Conservation (phyloP, 2,888 invertebrate species). For the Neocrepidodera transversa region DNA sequence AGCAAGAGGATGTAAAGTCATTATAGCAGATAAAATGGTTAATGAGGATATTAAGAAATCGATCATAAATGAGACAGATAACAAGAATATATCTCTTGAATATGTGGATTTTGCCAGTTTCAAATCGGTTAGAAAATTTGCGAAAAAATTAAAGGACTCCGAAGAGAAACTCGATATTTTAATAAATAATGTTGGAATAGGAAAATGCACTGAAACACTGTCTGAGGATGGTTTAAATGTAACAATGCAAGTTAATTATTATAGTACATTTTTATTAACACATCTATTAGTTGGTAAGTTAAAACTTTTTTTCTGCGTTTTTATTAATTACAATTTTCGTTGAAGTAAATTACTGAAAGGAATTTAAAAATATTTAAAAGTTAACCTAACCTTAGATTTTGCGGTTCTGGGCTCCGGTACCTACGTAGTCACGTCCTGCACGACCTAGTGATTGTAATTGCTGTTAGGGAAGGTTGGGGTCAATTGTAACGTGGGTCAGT, state of each 20-base stretch:
- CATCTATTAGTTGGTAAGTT: conserved; percentile 65
- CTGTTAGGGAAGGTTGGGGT: too few relatives aligned
- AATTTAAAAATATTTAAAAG: too few relatives aligned
- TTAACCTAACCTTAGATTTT: too few relatives aligned
- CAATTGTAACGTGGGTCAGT: too few relatives aligned
- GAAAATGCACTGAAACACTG: conserved; percentile 60
- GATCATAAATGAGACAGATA: conserved; percentile 51
- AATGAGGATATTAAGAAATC: conserved; percentile 44
- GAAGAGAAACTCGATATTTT: conserved; percentile 67
- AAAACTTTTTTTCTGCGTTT: too few relatives aligned
- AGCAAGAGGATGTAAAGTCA: conserved; percentile 62
- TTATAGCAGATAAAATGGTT: conserved; percentile 60
- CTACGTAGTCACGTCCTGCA: too few relatives aligned
- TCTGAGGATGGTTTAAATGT: conserved; percentile 65
- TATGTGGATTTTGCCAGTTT: conserved; percentile 65
- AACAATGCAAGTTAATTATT: too few relatives aligned
- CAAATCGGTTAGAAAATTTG: conserved; percentile 66
- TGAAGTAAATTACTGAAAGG: too few relatives aligned
- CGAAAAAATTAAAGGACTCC: conserved; percentile 63
- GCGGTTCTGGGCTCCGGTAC: too few relatives aligned
- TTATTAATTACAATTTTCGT: too few relatives aligned
- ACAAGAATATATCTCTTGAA: conserved; percentile 55
- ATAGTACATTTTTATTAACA: conserved; percentile 75
- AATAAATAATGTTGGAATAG: too few relatives aligned
- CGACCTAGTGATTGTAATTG: too few relatives aligned